Conservation (phyloP, 2,888 invertebrate genomes). For the Lordiphosa andalusiaca region DNA sequence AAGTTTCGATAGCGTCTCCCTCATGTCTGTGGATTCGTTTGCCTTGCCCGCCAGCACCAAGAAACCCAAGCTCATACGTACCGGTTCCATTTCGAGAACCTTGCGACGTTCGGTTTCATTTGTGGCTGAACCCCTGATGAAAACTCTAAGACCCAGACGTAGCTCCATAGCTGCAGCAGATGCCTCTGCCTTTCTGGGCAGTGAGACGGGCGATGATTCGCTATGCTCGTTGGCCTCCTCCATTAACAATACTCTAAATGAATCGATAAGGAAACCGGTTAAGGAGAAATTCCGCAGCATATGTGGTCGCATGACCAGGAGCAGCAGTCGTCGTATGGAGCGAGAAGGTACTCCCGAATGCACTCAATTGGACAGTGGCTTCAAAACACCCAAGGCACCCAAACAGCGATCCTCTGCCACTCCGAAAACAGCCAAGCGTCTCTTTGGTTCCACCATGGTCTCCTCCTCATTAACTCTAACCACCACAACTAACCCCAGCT, state of each 20-base stretch:
- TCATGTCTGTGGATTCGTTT: slow-evolving; percentile 79
- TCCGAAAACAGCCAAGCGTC: slow-evolving; percentile 58
- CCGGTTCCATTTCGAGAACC: slow-evolving; percentile 79
- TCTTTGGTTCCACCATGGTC: slow-evolving; percentile 48
- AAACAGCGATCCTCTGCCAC: slow-evolving; percentile 47
- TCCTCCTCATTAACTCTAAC: slow-evolving; percentile 22
- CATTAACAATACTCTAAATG: slow-evolving; percentile 77
- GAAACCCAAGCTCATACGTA: slow-evolving; percentile 79
- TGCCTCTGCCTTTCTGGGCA: slow-evolving; percentile 42
- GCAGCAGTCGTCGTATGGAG: slow-evolving; percentile 55
- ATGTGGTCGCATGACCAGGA: slow-evolving; percentile 77
- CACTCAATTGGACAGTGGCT: slow-evolving; percentile 62
- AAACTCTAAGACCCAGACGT: slow-evolving; percentile 63
- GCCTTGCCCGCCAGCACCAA: slow-evolving; percentile 77
- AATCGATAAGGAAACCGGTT: slow-evolving; percentile 77
- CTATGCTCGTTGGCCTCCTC: slow-evolving; percentile 77
- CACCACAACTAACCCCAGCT: slow-evolving; percentile 19
- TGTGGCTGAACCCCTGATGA: slow-evolving; percentile 77
- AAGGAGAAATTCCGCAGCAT: slow-evolving; percentile 78
- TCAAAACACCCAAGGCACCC: slow-evolving; percentile 79
- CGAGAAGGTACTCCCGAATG: slow-evolving; percentile 36
- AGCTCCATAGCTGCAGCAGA: slow-evolving; percentile 70
- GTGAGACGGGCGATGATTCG: slow-evolving; percentile 68
- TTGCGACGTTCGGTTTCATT: slow-evolving; percentile 80
- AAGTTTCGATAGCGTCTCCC: slow-evolving; percentile 78